Evolutionary conservation across 1,140 invertebrate species (phyloP), one percentile per base, ranked within the genome.

Genomic region (Drosophila serrata): DNA sequence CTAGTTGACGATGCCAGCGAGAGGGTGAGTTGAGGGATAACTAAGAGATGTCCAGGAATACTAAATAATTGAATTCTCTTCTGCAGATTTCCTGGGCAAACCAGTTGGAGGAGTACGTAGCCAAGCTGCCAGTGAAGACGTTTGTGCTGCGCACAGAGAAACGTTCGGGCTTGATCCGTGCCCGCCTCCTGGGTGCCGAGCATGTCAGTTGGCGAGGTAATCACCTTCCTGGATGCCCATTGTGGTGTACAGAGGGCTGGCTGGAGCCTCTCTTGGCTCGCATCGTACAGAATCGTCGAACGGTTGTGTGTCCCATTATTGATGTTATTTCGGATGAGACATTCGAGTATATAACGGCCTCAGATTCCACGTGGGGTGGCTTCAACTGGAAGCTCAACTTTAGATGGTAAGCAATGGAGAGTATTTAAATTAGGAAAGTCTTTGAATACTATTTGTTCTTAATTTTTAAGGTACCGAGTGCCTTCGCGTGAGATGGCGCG

Each of bases 331-430:
- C 98, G 60, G 98, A 99, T 93, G 98, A 99, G 82, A 98, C 97
- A 13, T 99, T 99, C 93, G 98, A 99, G 93, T 99, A 99, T 92
- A 96, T 97, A 46, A 96, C 96, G 45, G 98, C 98, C 1, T 98
- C 97, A 5, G 98, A 98, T 90, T 98, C 98, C 95, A 99, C 98
- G 5, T 98, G 98, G 97, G 98, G 98, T 75, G 98, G 98, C 19
- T 99, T 99, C 93, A 99, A 99, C 94, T 99, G 98, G 98, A 98
- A 99, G 93, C 93, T 99, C n/a, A 98, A 99, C 93, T 98, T 99
- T 93, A 95, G 98, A 95, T 98, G 97, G 98, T 98, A 93, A 94
- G 62, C 1, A 2, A 22, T 2, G 11, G 11, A n/a, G n/a, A n/a
- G n/a, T n/a, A n/a, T n/a, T 24, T 24, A 24, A 24, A 4, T 24